These are phyloP conservation scores for Porites divaricata DNA, from an alignment of 92 coral and sea anemone species.

Conservation along the genomic window DNA sequence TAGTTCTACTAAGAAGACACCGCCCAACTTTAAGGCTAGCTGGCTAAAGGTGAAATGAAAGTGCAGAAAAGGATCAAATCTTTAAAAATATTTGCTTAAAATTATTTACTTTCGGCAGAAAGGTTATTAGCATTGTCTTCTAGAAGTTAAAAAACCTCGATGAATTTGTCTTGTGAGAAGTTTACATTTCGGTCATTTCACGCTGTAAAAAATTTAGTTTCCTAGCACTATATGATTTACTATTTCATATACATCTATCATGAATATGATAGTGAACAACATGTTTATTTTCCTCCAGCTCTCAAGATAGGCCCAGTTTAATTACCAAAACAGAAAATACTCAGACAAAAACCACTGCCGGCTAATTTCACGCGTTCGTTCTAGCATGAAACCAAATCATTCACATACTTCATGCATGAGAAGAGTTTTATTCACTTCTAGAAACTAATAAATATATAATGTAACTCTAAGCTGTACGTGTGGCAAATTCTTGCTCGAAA, in stretches of 20 bases:
- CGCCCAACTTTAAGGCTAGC: background rate
- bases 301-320: background rate
- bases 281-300: background rate
- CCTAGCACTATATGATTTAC: too few relatives aligned
- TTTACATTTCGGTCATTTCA: too few relatives aligned
- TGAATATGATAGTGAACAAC: background rate
- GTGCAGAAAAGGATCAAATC: background rate
- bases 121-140: background rate
- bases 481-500: background rate
- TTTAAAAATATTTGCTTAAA: background rate
- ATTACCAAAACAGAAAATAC: background rate
- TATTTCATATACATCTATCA: too few relatives aligned
- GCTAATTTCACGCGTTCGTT: background rate
- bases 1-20: too few relatives aligned
- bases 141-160: background rate
- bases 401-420: background rate
- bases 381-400: background rate
- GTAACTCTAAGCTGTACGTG: background rate
- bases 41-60: background rate
- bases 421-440: background rate
- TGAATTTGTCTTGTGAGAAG: too few relatives aligned
- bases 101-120: background rate
- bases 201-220: too few relatives aligned
- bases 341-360: too few relatives aligned
- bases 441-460: conserved; percentile 4